These are phyloP conservation scores for Sitta carolinensis DNA, from an alignment of 2,797 vertebrate species.

Conservation along the genomic window DNA sequence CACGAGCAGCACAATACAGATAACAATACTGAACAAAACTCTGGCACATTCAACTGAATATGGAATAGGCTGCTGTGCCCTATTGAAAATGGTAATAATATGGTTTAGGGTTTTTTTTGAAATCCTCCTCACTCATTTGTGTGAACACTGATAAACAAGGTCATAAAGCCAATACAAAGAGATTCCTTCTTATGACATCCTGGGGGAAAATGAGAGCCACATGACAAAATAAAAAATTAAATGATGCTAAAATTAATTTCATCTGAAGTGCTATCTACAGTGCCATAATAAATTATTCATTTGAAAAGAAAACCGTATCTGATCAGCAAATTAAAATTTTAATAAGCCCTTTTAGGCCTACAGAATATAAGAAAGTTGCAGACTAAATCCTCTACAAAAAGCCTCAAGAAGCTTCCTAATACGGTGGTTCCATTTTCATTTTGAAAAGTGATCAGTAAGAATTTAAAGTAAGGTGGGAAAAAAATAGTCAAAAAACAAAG, in stretches of 20 bases:
- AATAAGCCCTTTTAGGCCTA: not conserved
- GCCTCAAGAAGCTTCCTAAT: not conserved
- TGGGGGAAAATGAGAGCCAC: not conserved
- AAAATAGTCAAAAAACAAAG: not conserved
- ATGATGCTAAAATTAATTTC: not conserved
- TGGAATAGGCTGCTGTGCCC: not conserved
- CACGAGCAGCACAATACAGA: not conserved
- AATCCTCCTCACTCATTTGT: not conserved
- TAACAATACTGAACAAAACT: not conserved
- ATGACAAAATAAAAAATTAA: not conserved
- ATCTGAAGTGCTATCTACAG: not conserved
- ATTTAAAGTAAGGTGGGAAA: not conserved
- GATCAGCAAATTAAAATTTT: not conserved
- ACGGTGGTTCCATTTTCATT: not conserved
- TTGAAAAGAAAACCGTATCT: not conserved
- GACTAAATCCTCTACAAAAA: not conserved
- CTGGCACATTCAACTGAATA: not conserved
- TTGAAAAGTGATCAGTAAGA: not conserved
- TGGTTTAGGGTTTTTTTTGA: rapidly evolving
- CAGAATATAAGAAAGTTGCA: not conserved
- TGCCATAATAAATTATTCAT: not conserved
- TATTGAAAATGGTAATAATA: not conserved
- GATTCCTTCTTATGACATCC: not conserved
- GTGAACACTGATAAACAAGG: not conserved
- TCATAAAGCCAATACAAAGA: not conserved